Evolutionary conservation across 2,888 invertebrate species (phyloP).

Genomic region (Folsomia manolachei): DNA sequence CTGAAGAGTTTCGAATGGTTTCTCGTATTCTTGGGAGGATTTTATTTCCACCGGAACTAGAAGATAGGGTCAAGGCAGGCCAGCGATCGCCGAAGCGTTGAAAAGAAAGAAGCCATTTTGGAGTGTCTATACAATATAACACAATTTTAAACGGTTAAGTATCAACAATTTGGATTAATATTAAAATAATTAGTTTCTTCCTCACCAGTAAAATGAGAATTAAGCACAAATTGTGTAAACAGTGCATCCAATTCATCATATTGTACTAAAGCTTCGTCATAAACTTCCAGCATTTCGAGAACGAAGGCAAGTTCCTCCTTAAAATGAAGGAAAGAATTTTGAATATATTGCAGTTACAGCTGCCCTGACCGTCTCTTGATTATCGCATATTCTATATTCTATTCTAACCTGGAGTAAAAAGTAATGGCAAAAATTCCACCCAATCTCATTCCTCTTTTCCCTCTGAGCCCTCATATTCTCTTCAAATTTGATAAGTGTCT

Average conservation of each 20-base stretch:
- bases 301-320: slow-evolving; percentile 94
- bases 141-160: slow-evolving; percentile 26
- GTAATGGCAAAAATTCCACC: slow-evolving; percentile 93
- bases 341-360: background rate
- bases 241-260: slow-evolving; percentile 96
- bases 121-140: slow-evolving; percentile 63
- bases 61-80: slow-evolving; percentile 69
- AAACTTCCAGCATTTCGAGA: slow-evolving; percentile 86
- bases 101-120: slow-evolving; percentile 80
- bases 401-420: slow-evolving; percentile 78
- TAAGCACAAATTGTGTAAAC: slow-evolving; percentile 92
- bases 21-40: slow-evolving; percentile 44
- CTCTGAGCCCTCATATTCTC: slow-evolving; percentile 85
- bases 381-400: too few species aligned
- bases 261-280: slow-evolving; percentile 91
- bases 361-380: background rate
- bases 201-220: slow-evolving; percentile 75
- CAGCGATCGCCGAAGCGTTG: slow-evolving; percentile 75
- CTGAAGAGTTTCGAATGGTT: slow-evolving; percentile 47
- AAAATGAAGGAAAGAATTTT: background rate
- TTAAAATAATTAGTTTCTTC: background rate
- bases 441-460: slow-evolving; percentile 82
- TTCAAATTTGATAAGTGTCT: slow-evolving; percentile 79
- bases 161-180: slow-evolving; percentile 8
- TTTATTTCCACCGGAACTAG: slow-evolving; percentile 20